Evolutionary conservation across 2,888 invertebrate genomes (phyloP), one percentile per base, ranked within the genome.

Genomic region (Pammene aurita): DNA sequence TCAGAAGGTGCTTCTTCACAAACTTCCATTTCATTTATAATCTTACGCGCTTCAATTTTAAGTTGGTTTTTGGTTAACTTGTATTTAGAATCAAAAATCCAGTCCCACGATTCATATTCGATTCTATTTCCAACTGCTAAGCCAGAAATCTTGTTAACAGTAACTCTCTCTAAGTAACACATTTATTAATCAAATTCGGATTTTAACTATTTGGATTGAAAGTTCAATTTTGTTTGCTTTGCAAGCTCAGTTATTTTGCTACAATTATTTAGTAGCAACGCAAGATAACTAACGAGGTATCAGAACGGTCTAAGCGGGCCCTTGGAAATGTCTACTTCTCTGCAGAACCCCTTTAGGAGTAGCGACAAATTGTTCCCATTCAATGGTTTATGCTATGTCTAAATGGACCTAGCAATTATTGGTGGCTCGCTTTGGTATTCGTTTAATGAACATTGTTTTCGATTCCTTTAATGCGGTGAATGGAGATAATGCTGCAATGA

Each of bases 391-490:
- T 82, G 80, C 81, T 79, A 83, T 79, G 79, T 80, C 78, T 83
- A 84, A 85, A 84, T 83, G 84, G 83, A 79, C 76, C 76, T 60
- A 42, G 67, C 71, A 66, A 70, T 66, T 70, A 82, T 79, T 69
- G 69, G 69, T 60, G 67, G 77, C 84, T 86, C 82, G 79, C 85
- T 89, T 86, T 85, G 90, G 91, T 89, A 90, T 91, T 85, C 89
- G 78, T 88, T 88, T 90, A 92, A 90, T 90, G 89, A 90, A 89
- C 89, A 90, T 91, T 92, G 91, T 91, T 87, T 85, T 84, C 86
- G 77, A 84, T 85, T 84, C 70, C 67, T 42, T 66, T 66, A 72
- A 73, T 73, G 76, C 75, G 73, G 65, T 85, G 86, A 88, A 88
- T 86, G 83, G 87, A 70, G 88, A 87, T 87, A 85, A 84, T 82